These are phyloP conservation scores for Paramacrobiotus metropolitanus DNA, from an alignment of 1,140 invertebrate species.

Conservation along the genomic window DNA sequence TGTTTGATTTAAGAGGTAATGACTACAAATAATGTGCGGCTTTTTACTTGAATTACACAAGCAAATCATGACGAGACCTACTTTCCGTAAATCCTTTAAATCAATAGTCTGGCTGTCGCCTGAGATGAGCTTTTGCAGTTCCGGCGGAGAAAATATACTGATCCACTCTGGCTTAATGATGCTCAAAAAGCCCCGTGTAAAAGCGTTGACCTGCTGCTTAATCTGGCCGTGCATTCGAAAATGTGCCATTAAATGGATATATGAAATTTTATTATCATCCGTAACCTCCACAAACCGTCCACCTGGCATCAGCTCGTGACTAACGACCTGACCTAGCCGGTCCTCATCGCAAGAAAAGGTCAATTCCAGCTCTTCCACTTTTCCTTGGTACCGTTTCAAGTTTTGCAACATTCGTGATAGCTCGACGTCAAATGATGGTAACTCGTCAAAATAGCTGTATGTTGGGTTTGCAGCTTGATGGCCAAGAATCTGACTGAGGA, in stretches of 20 bases:
- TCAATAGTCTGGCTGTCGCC: constrained; percentile 75
- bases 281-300: constrained; percentile 76
- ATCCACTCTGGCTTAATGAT: constrained; percentile 90
- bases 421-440: constrained; percentile 83
- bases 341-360: constrained; percentile 95
- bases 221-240: constrained; percentile 94
- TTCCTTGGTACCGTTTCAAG: constrained; percentile 56
- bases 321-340: constrained; percentile 65
- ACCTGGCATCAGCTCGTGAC: constrained; percentile 71
- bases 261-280: constrained; percentile 91
- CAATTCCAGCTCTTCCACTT: constrained; percentile 71
- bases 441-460: constrained; percentile 87
- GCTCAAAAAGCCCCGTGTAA: constrained; percentile 81
- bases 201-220: constrained; percentile 79
- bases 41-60: no score
- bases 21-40: no score
- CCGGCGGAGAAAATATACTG: constrained; percentile 78
- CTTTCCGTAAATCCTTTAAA: constrained; percentile 50
- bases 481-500: constrained; percentile 80
- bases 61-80: no score
- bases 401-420: constrained; percentile 87
- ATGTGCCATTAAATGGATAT: constrained; percentile 89
- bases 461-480: constrained; percentile 53
- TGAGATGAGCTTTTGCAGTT: constrained; percentile 67
- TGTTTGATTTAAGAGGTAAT: no score